These are phyloP conservation scores for Lochmaea crataegi DNA, from an alignment of 2,888 invertebrate genomes.

Conservation along the genomic window DNA sequence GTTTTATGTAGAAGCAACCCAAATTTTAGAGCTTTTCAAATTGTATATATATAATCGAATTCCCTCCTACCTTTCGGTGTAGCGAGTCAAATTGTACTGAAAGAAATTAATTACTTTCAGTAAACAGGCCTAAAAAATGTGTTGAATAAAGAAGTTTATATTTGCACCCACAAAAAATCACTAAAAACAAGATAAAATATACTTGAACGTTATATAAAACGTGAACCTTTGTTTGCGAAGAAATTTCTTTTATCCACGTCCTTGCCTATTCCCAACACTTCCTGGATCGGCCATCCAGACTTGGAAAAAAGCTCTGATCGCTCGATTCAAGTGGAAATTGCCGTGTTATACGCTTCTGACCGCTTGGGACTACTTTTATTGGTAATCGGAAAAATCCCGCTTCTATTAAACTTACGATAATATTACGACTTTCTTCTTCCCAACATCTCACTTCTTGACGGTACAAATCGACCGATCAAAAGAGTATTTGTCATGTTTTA, in stretches of 20 bases:
- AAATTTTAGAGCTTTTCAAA: no score
- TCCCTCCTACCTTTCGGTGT: no score
- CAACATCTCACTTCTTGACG: constrained; percentile 22
- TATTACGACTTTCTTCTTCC: constrained; percentile 20
- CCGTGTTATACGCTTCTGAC: constrained; percentile 62
- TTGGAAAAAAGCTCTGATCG: constrained; percentile 60
- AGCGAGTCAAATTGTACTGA: no score
- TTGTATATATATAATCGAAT: no score
- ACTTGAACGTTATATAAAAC: neutral
- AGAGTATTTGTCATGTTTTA: constrained; percentile 30
- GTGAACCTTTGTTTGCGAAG: neutral
- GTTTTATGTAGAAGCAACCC: no score
- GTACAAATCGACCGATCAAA: constrained; percentile 35
- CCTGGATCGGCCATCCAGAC: constrained; percentile 47
- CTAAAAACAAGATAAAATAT: no score
- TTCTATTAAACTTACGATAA: constrained; percentile 35
- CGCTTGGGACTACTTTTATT: constrained; percentile 56
- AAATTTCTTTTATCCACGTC: constrained; percentile 1
- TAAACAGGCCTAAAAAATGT: no score
- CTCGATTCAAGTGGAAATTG: constrained; percentile 63
- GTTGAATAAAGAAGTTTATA: no score
- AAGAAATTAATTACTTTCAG: no score
- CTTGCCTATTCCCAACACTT: constrained; percentile 16
- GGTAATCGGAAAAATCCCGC: constrained; percentile 41
- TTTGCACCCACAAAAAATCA: no score